A percentile compares a stretch with the other conserved stretches of the same genome.
Evolutionary conservation across 2,888 invertebrate species (phyloP).

Genomic region (Drosophila barbarae): DNA sequence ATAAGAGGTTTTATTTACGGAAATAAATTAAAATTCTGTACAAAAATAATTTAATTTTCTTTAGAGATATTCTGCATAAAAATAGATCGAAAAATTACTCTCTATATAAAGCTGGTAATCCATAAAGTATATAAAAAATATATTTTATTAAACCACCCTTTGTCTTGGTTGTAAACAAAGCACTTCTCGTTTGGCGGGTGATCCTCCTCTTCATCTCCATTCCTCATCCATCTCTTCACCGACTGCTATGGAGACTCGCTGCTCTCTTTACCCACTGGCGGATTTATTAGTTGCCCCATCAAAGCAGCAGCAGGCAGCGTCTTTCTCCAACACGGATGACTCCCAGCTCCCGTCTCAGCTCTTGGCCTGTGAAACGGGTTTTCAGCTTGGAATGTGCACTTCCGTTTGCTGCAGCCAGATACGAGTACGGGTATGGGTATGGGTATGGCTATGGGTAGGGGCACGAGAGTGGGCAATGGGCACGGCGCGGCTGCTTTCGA

Average conservation of each 20-base stretch:
- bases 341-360: constrained; percentile 21
- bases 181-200: constrained; percentile 19
- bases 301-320: constrained; percentile 41
- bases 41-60: too few species aligned
- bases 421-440: constrained; percentile 23
- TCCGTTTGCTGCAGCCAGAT: constrained; percentile 65
- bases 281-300: constrained; percentile 70
- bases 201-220: constrained; percentile 26
- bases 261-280: constrained; percentile 77
- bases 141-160: neutral
- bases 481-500: constrained; percentile 60
- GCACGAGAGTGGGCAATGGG: constrained; percentile 64
- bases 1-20: too few species aligned
- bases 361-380: constrained; percentile 62
- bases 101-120: neutral
- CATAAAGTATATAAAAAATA: neutral
- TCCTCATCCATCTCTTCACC: constrained; percentile 5
- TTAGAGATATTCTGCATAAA: too few species aligned
- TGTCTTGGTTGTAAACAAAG: constrained; percentile 17
- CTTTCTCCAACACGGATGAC: constrained; percentile 49
- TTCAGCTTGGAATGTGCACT: constrained; percentile 74
- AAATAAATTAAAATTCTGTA: too few species aligned
- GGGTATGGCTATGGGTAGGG: constrained; percentile 1
- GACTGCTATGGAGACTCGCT: constrained; percentile 54
- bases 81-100: neutral